A percentile compares a stretch with the other conserved stretches of the same genome.
These are phyloP conservation scores for Nautilus pompilius DNA, from an alignment of 1,140 invertebrate species.

Conservation along the genomic window DNA sequence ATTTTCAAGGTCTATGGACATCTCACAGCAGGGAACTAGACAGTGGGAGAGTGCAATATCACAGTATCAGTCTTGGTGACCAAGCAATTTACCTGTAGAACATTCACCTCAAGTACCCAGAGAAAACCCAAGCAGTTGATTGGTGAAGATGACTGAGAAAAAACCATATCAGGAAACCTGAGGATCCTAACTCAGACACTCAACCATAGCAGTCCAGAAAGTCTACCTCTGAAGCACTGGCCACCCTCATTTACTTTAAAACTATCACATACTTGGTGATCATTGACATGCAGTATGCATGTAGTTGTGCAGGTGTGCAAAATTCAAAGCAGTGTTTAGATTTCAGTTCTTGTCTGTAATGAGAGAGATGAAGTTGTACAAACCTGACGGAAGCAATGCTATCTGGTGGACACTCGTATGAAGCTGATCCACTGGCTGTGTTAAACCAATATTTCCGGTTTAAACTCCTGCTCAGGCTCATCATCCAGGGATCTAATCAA, in stretches of 20 bases:
- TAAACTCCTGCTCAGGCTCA: constrained; percentile 55
- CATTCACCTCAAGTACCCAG: too few species aligned
- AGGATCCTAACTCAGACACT: too few species aligned
- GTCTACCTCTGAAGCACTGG: too few species aligned
- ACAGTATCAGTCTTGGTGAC: too few species aligned
- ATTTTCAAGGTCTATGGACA: too few species aligned
- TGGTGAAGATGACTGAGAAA: too few species aligned
- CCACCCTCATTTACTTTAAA: too few species aligned
- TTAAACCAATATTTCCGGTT: constrained; percentile 61
- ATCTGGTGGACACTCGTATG: constrained; percentile 53
- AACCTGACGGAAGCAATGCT: constrained; percentile 50
- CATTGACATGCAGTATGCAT: background rate
- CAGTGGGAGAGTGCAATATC: too few species aligned
- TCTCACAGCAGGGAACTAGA: too few species aligned
- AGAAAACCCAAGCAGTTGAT: too few species aligned
- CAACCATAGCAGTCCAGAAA: background rate
- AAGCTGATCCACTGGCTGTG: constrained; percentile 37
- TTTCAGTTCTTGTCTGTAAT: background rate
- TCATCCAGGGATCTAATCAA: constrained; percentile 58
- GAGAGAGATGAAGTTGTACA: background rate
- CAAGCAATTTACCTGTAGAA: too few species aligned
- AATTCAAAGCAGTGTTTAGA: background rate
- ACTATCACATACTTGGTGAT: background rate
- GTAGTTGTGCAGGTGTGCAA: background rate
- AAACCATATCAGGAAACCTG: too few species aligned